Base-by-base conservation (phyloP, 2,888 invertebrate genomes). In the Ptychoptera albimana region DNA sequence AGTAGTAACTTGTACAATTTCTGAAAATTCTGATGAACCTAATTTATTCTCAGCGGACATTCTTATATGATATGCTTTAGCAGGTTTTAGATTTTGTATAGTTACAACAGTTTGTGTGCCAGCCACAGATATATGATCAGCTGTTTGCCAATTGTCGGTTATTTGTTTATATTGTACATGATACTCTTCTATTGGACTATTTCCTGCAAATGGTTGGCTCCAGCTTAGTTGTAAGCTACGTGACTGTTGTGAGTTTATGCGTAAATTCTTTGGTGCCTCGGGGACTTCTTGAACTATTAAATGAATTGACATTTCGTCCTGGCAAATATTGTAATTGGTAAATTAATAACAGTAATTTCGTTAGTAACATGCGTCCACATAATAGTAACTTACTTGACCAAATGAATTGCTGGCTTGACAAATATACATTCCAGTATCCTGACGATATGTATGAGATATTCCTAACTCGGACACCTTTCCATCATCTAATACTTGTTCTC, bases 271-370 rank as follows among this genome's bases (percentile, higher is more conserved):
- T 4, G 92, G 91, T 61, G 85, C 79, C 63, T 92, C 92, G 1
- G 92, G 91, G 37, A 84, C 82, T 72, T 92, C 81, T 71, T 92
- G 87, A 29, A 93, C 86, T 43, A 89, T 82, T 48, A 93, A 73
- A 59, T 89, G 85, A 60, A 91, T 85, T 43, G 83, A 79, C 78
- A 89, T 85, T 63, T 87, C 83, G 57, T 91, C 92, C 67, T 49
- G 59, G 7, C 3, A 23, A 55, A 44, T 36, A 2, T 37, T 4
- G 39, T 16, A 14, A 12, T 39, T 31, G 32, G 32, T 31, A 9
- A 11, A 34, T 34, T 12, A 8, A 32, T 38, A 14, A 23, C 9
- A 23, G 3, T 23, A 5, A 23, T 23, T 23, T 23, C 3, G 7
- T 23, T 5, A 23, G 7, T 23, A 3, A 23, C 23, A 5, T 23